Percentiles rank a stretch among this genome's conserved stretches.
Evolutionary conservation across 2,888 invertebrate genomes (phyloP).

Genomic region (Hymenopus coronatus): DNA sequence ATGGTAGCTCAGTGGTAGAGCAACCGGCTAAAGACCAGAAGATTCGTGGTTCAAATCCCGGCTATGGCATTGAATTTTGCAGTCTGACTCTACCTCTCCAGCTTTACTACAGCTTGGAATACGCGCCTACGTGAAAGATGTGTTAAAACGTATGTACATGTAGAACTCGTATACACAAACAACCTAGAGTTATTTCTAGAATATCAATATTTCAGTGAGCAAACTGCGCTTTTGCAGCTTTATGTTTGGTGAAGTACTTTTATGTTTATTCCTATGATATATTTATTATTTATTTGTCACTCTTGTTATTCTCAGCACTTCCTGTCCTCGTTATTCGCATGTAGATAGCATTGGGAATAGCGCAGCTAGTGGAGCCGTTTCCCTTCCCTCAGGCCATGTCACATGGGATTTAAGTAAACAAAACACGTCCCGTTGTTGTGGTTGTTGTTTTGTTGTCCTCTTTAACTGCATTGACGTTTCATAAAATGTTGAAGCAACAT

Average conservation of each 20-base stretch:
- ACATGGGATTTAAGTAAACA: not conserved
- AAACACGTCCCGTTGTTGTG: not conserved
- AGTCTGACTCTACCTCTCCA: too few species aligned
- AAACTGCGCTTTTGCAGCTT: not conserved
- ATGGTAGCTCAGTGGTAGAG: too few species aligned
- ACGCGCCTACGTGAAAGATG: too few species aligned
- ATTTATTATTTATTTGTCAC: not conserved
- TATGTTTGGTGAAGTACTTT: not conserved
- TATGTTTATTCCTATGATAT: not conserved
- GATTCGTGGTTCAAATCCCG: too few species aligned
- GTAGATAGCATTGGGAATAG: not conserved
- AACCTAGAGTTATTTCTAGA: too few species aligned
- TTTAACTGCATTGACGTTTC: not conserved
- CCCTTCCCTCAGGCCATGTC: not conserved
- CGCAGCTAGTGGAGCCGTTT: not conserved
- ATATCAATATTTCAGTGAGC: too few species aligned
- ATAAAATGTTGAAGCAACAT: not conserved
- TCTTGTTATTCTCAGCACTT: not conserved
- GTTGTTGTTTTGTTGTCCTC: not conserved
- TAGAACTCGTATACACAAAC: too few species aligned
- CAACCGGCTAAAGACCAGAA: too few species aligned
- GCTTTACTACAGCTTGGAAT: too few species aligned
- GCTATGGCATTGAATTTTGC: too few species aligned
- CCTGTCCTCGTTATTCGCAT: not conserved
- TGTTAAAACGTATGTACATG: too few species aligned